Evolutionary conservation across 1,140 invertebrate genomes (phyloP).

Genomic region (Coenobita brevimanus): DNA sequence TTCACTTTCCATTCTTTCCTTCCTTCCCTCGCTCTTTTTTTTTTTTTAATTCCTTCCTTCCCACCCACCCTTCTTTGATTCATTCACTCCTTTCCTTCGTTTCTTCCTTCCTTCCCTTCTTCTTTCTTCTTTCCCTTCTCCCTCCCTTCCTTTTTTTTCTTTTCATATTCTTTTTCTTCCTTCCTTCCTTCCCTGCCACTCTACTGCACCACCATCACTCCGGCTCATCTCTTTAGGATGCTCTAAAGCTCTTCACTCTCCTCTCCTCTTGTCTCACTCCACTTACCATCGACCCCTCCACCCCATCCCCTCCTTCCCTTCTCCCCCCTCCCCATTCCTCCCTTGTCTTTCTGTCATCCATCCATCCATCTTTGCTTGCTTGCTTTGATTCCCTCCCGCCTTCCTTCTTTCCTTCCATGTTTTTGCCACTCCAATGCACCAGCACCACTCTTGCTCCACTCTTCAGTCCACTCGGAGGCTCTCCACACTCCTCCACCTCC

Average conservation of each 20-base stretch:
- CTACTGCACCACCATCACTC: background rate
- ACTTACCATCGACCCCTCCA: background rate
- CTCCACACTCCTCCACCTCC: background rate
- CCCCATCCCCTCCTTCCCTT: background rate
- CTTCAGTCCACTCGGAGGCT: no score
- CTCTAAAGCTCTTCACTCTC: background rate
- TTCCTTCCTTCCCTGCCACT: background rate
- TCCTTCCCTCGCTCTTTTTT: no score
- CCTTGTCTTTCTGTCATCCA: no score
- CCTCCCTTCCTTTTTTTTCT: background rate
- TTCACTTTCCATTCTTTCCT: background rate
- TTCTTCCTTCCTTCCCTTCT: background rate
- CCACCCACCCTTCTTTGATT: no score
- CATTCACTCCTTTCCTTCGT: background rate
- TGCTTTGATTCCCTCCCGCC: no score
- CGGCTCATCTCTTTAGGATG: no score
- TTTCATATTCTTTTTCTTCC: background rate
- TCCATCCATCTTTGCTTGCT: no score
- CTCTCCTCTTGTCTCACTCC: background rate
- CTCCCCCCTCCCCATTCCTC: background rate
- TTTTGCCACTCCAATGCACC: no score
- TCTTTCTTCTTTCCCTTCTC: background rate
- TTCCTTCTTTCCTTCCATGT: no score
- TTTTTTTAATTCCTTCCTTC: background rate
- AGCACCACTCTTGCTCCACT: no score